These are phyloP conservation scores for Ophion ventricosus DNA, from an alignment of 2,888 invertebrate species.

Conservation along the genomic window DNA sequence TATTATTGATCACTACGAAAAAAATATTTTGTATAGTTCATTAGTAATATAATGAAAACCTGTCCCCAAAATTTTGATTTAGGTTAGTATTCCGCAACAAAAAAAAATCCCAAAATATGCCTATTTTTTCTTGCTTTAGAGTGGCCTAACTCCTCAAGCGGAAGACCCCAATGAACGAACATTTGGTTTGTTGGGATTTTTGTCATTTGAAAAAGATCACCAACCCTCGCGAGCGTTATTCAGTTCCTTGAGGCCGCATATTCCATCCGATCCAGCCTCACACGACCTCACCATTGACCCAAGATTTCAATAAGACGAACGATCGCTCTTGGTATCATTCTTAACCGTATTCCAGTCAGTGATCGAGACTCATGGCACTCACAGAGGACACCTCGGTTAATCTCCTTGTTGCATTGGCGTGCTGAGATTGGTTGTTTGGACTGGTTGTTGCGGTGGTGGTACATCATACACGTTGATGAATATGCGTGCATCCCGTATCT, in stretches of 20 bases:
- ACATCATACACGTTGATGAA: background rate
- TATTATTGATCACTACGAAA: too few relatives aligned
- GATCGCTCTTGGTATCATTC: too few relatives aligned
- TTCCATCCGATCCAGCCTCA: background rate
- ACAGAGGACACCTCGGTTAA: background rate
- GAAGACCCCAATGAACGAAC: background rate
- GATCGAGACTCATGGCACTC: background rate
- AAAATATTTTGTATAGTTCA: too few relatives aligned
- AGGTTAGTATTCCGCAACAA: too few relatives aligned
- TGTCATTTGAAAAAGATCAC: background rate
- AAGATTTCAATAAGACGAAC: background rate
- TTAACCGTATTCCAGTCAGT: too few relatives aligned
- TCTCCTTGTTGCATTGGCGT: background rate
- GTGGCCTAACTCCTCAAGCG: too few relatives aligned
- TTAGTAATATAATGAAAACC: too few relatives aligned
- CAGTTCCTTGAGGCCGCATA: background rate
- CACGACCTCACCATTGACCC: too few relatives aligned
- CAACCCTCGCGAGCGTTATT: too few relatives aligned
- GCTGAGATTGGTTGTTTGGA: background rate
- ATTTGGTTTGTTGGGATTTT: background rate
- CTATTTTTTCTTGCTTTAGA: too few relatives aligned
- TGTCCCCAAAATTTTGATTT: too few relatives aligned
- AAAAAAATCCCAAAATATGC: too few relatives aligned
- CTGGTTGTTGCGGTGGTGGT: background rate
- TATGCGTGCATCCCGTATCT: background rate